These are phyloP conservation scores for Sycophila sp. DNA, from an alignment of 1,140 invertebrate genomes.

Conservation along the genomic window DNA sequence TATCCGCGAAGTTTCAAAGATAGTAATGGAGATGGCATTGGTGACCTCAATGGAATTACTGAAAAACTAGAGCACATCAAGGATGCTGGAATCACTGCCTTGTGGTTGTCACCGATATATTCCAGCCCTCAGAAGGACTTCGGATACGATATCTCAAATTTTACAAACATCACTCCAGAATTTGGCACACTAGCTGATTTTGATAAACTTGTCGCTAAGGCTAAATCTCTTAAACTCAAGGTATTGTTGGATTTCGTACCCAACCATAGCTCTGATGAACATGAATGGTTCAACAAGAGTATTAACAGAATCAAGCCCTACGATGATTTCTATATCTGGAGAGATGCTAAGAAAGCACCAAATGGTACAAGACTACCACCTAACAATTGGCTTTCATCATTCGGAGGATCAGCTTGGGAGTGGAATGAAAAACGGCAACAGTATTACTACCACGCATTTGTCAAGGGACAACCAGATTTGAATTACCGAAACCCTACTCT, in stretches of 20 bases:
- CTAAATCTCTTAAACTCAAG: conserved; percentile 64
- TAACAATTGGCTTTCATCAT: conserved; percentile 59
- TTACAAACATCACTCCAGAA: conserved; percentile 62
- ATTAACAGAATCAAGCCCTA: conserved; percentile 68
- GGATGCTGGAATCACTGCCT: conserved; percentile 58
- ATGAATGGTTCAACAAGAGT: conserved; percentile 78
- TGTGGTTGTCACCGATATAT: conserved; percentile 70
- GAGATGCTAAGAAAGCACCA: conserved; percentile 62
- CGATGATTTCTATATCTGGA: conserved; percentile 80
- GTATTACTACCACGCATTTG: conserved; percentile 74
- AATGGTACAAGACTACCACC: conserved; percentile 43
- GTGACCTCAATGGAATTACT: conserved; percentile 71
- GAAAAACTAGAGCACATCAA: conserved; percentile 50
- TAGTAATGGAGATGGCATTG: conserved; percentile 78
- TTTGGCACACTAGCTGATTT: conserved; percentile 70
- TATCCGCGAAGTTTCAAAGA: conserved; percentile 79
- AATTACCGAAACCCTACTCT: conserved; percentile 73
- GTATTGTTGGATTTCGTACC: conserved; percentile 81
- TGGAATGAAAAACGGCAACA: conserved; percentile 66
- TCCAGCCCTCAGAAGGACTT: conserved; percentile 67
- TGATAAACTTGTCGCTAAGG: conserved; percentile 55
- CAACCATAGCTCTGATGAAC: conserved; percentile 78
- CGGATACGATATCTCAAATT: conserved; percentile 67
- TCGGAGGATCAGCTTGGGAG: conserved; percentile 68
- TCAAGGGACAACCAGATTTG: conserved; percentile 73